Percentiles rank a stretch among this genome's conserved stretches.
These are phyloP conservation scores for Hephaestus fuliginosus DNA, from an alignment of 2,797 vertebrate species.

Conservation along the genomic window DNA sequence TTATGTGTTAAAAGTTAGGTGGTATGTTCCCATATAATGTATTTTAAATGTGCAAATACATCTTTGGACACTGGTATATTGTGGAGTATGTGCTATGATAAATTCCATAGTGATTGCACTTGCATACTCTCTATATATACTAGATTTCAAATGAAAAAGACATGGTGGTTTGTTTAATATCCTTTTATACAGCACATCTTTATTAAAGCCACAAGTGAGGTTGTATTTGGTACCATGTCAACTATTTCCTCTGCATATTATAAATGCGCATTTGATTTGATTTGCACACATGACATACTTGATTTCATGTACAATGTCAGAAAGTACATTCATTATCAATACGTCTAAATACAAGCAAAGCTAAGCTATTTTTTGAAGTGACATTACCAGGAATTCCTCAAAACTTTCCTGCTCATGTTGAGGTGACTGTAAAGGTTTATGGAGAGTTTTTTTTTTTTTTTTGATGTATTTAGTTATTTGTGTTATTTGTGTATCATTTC, in stretches of 20 bases:
- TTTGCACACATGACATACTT: background rate
- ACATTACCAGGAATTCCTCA: conserved; percentile 30
- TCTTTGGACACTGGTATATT: no score
- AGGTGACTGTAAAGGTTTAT: conserved; percentile 41
- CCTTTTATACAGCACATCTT: no score
- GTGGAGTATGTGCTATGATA: no score
- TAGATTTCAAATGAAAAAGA: no score
- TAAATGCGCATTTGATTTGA: background rate
- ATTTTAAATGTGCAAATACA: no score
- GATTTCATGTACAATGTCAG: background rate
- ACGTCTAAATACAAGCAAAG: conserved; percentile 5
- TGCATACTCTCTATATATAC: no score
- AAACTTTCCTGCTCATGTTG: background rate
- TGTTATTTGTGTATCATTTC: conserved; percentile 78
- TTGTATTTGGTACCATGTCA: conserved; percentile 3
- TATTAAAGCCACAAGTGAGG: conserved; percentile 13
- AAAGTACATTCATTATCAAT: conserved; percentile 2
- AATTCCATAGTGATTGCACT: no score
- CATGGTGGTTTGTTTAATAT: no score
- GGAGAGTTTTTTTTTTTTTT: conserved; percentile 81
- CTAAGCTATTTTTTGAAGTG: conserved; percentile 26
- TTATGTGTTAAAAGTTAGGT: no score
- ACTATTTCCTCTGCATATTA: conserved; percentile 9
- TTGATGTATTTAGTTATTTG: conserved; percentile 82
- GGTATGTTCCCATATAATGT: no score